Evolutionary conservation across 2,888 invertebrate genomes (phyloP).

Genomic region (Drosophila multiciliata): DNA sequence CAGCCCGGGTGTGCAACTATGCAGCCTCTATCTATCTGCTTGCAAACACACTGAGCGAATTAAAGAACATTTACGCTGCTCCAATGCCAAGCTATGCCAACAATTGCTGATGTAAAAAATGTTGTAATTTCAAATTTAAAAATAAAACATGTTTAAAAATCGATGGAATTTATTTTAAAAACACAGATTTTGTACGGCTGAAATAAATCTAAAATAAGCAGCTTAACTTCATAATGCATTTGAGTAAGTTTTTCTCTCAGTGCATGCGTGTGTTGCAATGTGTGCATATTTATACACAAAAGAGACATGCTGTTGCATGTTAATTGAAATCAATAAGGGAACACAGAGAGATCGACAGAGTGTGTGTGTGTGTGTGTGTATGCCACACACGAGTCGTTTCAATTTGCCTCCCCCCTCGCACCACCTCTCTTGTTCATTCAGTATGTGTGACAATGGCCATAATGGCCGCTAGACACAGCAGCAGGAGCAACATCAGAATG

Average conservation of each 20-base stretch:
- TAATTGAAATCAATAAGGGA: conserved; percentile 81
- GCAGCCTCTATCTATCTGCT: conserved; percentile 22
- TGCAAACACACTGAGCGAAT: background rate
- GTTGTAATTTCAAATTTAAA: no score
- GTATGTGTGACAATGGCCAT: conserved; percentile 58
- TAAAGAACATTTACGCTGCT: no score
- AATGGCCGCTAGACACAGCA: conserved; percentile 61
- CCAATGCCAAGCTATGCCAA: no score
- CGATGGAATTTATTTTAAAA: background rate
- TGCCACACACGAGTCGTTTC: background rate
- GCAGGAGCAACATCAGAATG: conserved; percentile 73
- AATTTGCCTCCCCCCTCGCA: background rate
- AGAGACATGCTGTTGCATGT: conserved; percentile 82
- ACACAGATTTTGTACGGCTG: no score
- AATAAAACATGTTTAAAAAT: no score
- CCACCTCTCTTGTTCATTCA: conserved; percentile 28
- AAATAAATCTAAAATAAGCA: background rate
- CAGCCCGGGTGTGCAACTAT: conserved; percentile 39
- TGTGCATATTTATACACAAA: conserved; percentile 52
- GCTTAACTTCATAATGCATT: background rate
- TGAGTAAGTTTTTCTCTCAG: background rate
- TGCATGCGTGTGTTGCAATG: conserved; percentile 15
- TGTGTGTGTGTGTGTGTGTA: conserved; percentile 5
- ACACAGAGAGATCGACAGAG: conserved; percentile 6
- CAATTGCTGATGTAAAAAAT: no score